Percentiles rank a stretch among this genome's conserved stretches.
Conservation (phyloP, 2,888 invertebrate genomes). For the Zhengitettix transpicula region DNA sequence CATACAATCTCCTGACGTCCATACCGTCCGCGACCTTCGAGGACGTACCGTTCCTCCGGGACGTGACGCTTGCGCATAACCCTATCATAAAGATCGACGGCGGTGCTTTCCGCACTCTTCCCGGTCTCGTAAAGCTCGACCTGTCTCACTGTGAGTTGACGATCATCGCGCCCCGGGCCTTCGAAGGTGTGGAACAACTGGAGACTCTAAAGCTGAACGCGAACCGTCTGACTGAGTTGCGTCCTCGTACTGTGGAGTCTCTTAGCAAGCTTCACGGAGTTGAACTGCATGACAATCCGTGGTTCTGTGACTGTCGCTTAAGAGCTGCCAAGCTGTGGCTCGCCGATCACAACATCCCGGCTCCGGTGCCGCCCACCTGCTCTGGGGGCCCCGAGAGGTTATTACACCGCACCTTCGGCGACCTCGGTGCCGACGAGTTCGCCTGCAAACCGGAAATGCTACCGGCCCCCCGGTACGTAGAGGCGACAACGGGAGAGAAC, state of each 20-base stretch:
- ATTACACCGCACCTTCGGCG: constrained; percentile 54
- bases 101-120: constrained; percentile 55
- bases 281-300: constrained; percentile 73
- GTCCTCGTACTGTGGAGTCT: constrained; percentile 55
- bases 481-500: constrained; percentile 67
- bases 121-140: constrained; percentile 66
- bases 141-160: constrained; percentile 67
- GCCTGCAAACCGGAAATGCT: constrained; percentile 60
- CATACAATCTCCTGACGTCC: constrained; percentile 61
- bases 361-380: constrained; percentile 63
- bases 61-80: constrained; percentile 63
- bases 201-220: constrained; percentile 67
- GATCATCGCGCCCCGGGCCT: constrained; percentile 58
- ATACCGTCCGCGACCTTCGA: constrained; percentile 67
- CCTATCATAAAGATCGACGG: constrained; percentile 65
- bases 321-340: constrained; percentile 70
- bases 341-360: constrained; percentile 54
- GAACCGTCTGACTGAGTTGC: constrained; percentile 57
- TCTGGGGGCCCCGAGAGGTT: constrained; percentile 51
- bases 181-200: constrained; percentile 57
- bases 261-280: constrained; percentile 59
- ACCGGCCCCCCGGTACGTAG: constrained; percentile 56
- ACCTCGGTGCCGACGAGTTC: constrained; percentile 63
- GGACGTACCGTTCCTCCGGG: constrained; percentile 65
- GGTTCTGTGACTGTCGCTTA: constrained; percentile 75